A percentile compares a stretch with the other conserved stretches of the same genome.
Conservation (phyloP, 2,113 vertebrate species). For the Phylloscopus whistleri region DNA sequence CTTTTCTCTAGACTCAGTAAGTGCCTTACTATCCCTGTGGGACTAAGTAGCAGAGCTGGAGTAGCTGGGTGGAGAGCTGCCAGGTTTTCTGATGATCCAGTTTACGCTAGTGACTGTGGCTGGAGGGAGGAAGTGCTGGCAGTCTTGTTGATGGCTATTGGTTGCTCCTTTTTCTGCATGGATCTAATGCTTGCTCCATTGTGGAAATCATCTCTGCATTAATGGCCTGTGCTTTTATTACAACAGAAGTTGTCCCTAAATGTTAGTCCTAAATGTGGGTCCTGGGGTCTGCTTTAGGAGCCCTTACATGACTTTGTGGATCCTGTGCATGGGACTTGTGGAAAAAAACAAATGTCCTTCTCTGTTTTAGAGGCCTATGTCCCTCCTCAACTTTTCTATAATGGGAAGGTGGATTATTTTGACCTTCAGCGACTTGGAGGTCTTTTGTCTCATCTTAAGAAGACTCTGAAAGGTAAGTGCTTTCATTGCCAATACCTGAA, state of each 20-base stretch:
- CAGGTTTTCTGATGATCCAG: neutral
- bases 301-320: neutral
- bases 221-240: neutral
- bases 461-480: slow-evolving; percentile 88
- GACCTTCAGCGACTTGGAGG: slow-evolving; percentile 95
- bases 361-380: slow-evolving; percentile 85
- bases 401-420: slow-evolving; percentile 98
- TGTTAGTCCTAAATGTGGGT: neutral
- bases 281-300: neutral
- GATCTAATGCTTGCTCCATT: neutral
- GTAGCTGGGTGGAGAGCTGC: neutral
- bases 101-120: neutral
- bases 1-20: neutral
- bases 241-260: neutral
- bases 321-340: neutral
- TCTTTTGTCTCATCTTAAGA: slow-evolving; percentile 95
- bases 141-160: neutral
- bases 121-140: neutral
- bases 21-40: neutral
- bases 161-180: neutral
- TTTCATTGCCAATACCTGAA: neutral
- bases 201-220: neutral
- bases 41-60: neutral
- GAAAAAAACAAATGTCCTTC: neutral
- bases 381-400: slow-evolving; percentile 96